Percentiles rank a stretch among this genome's conserved stretches.
Evolutionary conservation across 1,140 invertebrate species (phyloP).

Genomic region (Sitodiplosis mosellana): DNA sequence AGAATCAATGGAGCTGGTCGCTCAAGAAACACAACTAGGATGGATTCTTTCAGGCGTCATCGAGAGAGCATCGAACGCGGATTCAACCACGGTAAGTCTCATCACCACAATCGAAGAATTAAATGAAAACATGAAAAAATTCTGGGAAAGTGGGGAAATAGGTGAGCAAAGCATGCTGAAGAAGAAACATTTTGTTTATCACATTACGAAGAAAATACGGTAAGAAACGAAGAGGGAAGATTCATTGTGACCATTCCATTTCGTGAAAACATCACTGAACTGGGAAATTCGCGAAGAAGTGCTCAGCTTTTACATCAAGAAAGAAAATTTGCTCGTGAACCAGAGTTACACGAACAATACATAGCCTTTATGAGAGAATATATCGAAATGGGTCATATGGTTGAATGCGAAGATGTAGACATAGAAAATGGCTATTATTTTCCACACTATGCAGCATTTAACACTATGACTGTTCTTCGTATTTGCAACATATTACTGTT

Average conservation of each 20-base stretch:
- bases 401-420: conserved; percentile 12
- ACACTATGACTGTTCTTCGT: too few relatives aligned
- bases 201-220: conserved; percentile 2
- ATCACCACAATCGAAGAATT: conserved; percentile 1
- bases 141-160: conserved; percentile 13
- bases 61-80: too few relatives aligned
- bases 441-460: conserved; percentile 16
- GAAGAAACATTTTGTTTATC: conserved; percentile 7
- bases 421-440: conserved; percentile 9
- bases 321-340: conserved; percentile 12
- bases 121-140: conserved; percentile 7
- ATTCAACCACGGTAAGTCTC: background rate
- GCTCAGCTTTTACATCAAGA: conserved; percentile 16
- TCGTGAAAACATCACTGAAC: conserved; percentile 6
- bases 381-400: conserved; percentile 17
- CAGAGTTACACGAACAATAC: conserved; percentile 8
- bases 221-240: conserved; percentile 3
- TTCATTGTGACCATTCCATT: conserved; percentile 9
- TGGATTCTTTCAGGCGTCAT: conserved; percentile 7
- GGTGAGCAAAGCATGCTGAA: background rate
- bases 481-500: too few relatives aligned
- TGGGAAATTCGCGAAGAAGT: conserved; percentile 13
- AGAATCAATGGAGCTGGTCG: background rate
- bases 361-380: conserved; percentile 17
- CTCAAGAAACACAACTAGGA: conserved; percentile 8